Evolutionary conservation across 2,888 invertebrate species (phyloP).

Genomic region (Drosophila koepferae): DNA sequence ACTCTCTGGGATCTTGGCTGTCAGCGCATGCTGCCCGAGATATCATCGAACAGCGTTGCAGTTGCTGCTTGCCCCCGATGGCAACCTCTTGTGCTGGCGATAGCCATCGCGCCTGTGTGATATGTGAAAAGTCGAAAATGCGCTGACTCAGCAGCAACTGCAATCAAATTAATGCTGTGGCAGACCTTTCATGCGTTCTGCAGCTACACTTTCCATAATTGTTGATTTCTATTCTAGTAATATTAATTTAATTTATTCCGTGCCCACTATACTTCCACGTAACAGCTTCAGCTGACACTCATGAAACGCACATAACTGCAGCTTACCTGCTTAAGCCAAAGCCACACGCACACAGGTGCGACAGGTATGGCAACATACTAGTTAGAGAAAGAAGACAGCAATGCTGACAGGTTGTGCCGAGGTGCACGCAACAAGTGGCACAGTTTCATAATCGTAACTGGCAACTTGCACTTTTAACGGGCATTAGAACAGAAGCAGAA

Average conservation of each 20-base stretch:
- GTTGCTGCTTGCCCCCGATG: constrained; percentile 21
- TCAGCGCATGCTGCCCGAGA: constrained; percentile 72
- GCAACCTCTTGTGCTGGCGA: constrained; percentile 42
- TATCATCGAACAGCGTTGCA: constrained; percentile 72
- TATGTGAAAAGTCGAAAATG: constrained; percentile 57
- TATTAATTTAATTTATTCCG: background rate
- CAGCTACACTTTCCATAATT: background rate
- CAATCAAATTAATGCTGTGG: background rate
- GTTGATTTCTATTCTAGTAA: background rate
- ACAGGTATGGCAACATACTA: constrained; percentile 46
- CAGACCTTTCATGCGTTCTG: background rate
- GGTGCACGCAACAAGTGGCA: constrained; percentile 64
- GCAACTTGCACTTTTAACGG: constrained; percentile 71
- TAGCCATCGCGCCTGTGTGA: constrained; percentile 58
- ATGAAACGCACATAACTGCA: background rate
- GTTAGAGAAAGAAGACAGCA: constrained; percentile 56
- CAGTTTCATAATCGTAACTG: constrained; percentile 68
- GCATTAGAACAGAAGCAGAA: constrained; percentile 54
- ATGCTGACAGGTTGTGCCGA: background rate
- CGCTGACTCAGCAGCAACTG: constrained; percentile 73
- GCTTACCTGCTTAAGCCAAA: constrained; percentile 2
- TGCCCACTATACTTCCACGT: background rate
- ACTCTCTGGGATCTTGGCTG: constrained; percentile 67
- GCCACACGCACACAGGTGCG: constrained; percentile 7
- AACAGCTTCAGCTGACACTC: background rate